These are phyloP conservation scores for Diplogasteroides magnus DNA, from an alignment of 1,140 invertebrate species.

Conservation along the genomic window DNA sequence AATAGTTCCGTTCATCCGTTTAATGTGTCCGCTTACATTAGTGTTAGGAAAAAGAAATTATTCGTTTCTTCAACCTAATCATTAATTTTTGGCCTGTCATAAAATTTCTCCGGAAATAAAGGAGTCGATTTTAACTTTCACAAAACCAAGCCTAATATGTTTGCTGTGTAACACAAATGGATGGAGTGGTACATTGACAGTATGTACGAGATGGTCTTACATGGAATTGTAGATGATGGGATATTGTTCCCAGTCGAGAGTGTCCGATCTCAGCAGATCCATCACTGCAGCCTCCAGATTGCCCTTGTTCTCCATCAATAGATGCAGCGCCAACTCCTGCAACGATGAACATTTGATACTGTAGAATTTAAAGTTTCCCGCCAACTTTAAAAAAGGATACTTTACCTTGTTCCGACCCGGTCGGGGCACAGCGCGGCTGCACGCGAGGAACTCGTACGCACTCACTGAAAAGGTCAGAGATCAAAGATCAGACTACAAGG, in stretches of 20 bases:
- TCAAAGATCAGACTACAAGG: too few relatives aligned
- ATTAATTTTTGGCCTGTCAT: too few relatives aligned
- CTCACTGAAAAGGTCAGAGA: constrained; percentile 55
- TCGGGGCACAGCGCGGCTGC: constrained; percentile 60
- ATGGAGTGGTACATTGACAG: too few relatives aligned
- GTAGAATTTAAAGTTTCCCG: neutral
- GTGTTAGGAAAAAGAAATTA: too few relatives aligned
- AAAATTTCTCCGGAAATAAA: too few relatives aligned
- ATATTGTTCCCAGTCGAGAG: constrained; percentile 70
- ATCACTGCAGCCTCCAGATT: constrained; percentile 52
- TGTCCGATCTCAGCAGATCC: constrained; percentile 53
- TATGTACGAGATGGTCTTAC: constrained; percentile 65
- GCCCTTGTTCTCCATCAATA: constrained; percentile 63
- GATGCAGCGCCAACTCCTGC: constrained; percentile 79
- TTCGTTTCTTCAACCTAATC: too few relatives aligned
- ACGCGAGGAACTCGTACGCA: constrained; percentile 73
- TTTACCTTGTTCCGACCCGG: constrained; percentile 75
- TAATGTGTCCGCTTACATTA: too few relatives aligned
- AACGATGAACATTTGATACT: neutral
- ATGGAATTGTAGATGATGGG: constrained; percentile 60
- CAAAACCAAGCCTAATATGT: too few relatives aligned
- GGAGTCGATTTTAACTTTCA: too few relatives aligned
- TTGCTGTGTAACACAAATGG: too few relatives aligned
- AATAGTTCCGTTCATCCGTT: too few relatives aligned
- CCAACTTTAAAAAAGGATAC: too few relatives aligned